phyloP scores from a whole-genome alignment of 2,888 invertebrate species.

The Gastrophysa polygoni region DNA sequence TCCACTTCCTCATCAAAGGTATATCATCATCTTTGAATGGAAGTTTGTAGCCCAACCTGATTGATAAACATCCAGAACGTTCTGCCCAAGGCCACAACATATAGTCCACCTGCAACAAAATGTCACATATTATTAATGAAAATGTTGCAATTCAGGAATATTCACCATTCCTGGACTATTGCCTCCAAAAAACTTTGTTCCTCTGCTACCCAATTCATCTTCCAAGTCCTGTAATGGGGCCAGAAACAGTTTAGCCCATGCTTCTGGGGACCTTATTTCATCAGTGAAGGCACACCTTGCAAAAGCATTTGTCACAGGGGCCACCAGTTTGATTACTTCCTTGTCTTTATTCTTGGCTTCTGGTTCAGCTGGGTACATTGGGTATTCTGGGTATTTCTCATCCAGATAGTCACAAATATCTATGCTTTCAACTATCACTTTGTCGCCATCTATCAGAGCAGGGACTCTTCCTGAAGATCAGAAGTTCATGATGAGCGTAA shows the following conservation, averaged over 20 bases:
- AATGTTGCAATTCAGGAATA: neutral
- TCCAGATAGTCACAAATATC: conserved; percentile 64
- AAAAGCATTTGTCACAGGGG: conserved; percentile 42
- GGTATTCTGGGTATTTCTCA: conserved; percentile 61
- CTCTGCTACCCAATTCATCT: conserved; percentile 45
- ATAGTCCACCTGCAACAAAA: conserved; percentile 47
- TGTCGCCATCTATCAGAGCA: conserved; percentile 56
- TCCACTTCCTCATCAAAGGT: conserved; percentile 46
- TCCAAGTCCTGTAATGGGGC: conserved; percentile 49
- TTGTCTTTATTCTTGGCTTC: conserved; percentile 48
- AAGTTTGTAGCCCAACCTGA: conserved; percentile 44
- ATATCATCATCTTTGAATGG: conserved; percentile 46
- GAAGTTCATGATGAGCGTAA: too few species aligned
- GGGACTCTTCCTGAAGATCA: conserved; percentile 60
- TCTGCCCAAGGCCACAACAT: conserved; percentile 56
- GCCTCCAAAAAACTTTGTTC: conserved; percentile 49
- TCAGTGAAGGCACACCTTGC: conserved; percentile 37
- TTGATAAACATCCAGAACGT: conserved; percentile 42
- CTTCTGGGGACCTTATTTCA: conserved; percentile 45
- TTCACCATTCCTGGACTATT: conserved; percentile 51
- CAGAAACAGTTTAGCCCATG: conserved; percentile 49
- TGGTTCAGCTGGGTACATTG: conserved; percentile 60
- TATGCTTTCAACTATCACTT: conserved; percentile 62
- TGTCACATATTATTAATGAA: neutral
- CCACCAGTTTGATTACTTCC: conserved; percentile 49